Base-by-base conservation (phyloP, 2,797 vertebrate species). In the Amphiprion clarkii region DNA sequence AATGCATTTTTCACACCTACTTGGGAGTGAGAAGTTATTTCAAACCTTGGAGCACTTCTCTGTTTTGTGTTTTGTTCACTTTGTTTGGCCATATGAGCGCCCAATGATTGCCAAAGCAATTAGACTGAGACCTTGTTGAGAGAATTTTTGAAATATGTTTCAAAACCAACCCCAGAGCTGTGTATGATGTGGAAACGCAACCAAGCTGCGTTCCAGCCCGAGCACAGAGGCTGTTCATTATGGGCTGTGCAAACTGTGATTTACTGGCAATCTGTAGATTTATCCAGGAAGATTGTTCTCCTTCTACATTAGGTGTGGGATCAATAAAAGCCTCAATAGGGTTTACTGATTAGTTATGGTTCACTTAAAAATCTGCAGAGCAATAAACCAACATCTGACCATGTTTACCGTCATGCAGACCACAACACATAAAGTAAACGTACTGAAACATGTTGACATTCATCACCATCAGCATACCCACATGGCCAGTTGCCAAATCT, bases 71-170 rank as follows among this genome's bases (percentile, higher is more conserved):
- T 83, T 79, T 74, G 65, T 79, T 84, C 72, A 79, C 70, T 79
- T 77, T 78, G 61, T 83, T 84, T 78, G 81, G 70, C 67, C 72
- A 31, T 76, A 74, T 69, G 73, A 87, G 78, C 87, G 70, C 66
- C 64, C 53, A 49, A 44, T 2, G 58, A 78, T 71, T 83, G 79
- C 85, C 74, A 77, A 84, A 71, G 79, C 68, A 84, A 85, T 88
- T 89, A 87, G 23, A 83, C 65, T 69, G 74, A 84, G 73, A 76
- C 71, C 79, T 87, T 80, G 77, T 79, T 77, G 74, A 73, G 72
- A 81, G 75, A 83, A 58, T 36, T 78, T 81, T 84, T 33, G 55
- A 67, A 87, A 78, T 58, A 42, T 8, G 25, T 76, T 87, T 79
- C 42, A 67, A 58, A 78, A 74, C 54, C 29, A 71, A 72, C 53